Conservation (phyloP, 2,113 vertebrate genomes). For the Dicrurus megarhynchus region DNA sequence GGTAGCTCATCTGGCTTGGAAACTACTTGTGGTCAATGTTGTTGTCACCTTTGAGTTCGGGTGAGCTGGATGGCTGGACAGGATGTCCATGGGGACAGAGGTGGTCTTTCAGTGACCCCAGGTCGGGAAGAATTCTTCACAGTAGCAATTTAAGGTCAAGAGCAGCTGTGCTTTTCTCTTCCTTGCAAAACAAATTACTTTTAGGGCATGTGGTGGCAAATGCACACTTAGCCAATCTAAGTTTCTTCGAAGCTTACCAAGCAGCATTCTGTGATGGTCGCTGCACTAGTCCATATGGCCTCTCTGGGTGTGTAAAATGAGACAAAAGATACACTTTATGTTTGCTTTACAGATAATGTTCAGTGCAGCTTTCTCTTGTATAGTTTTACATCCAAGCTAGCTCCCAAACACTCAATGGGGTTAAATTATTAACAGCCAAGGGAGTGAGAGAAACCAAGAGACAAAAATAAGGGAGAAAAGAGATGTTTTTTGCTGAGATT, state of each 20-base stretch:
- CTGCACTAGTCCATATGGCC: neutral
- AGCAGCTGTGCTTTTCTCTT: neutral
- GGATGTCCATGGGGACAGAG: neutral
- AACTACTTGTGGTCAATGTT: neutral
- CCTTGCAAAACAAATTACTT: neutral
- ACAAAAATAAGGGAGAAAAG: neutral
- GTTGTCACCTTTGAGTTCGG: neutral
- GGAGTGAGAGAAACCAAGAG: neutral
- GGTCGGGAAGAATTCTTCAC: neutral
- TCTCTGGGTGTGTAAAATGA: neutral
- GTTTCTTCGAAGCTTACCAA: neutral
- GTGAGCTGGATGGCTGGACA: neutral
- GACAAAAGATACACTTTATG: neutral
- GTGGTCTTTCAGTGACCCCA: neutral
- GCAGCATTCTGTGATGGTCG: neutral
- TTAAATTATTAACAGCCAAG: constrained; percentile 31
- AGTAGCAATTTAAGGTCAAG: neutral
- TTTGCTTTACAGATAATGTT: neutral
- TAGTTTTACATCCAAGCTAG: neutral
- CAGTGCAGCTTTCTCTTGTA: neutral
- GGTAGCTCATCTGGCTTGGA: neutral
- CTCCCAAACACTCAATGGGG: neutral
- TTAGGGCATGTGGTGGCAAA: neutral
- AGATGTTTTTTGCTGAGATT: constrained; percentile 17
- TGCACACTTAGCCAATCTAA: neutral